Evolutionary conservation across 2,113 vertebrate species (phyloP), one percentile per base, ranked within the genome.

Genomic region (Megaceryle torquata): DNA sequence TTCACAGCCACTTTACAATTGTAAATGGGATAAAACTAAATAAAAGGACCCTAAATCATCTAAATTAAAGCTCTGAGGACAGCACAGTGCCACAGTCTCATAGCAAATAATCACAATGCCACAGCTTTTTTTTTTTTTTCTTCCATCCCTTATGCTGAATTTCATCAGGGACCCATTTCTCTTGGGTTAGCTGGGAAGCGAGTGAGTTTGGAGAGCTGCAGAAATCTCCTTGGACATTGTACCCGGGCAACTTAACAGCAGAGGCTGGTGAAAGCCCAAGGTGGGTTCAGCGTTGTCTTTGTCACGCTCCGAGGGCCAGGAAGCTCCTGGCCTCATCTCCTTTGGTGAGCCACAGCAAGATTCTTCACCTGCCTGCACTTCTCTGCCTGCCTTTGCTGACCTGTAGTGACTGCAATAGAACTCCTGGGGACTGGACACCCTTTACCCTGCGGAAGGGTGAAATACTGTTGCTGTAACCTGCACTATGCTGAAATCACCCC

Each of bases 21-120:
- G 82, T 82, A 87, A 90, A 91, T 82, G 82, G 74, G 77, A 71
- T 77, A 90, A 91, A 95, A 74, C 87, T 54, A 92, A 95, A 91
- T 83, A 81, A 94, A 96, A 89, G 46, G 35, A n/a, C 77, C 35
- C 77, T 96, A 95, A 96, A 96, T 95, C 94, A 95, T 93, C 92
- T 91, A 90, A 94, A 96, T 97, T 87, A 96, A 93, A 95, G 80
- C 89, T 89, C 68, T 29, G 94, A 96, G 85, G 92, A 87, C 82
- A 80, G 77, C 8, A 8, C 77, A 50, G 63, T 80, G 59, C 82
- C 64, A 69, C 46, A 43, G 57, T 28, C 67, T 92, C 92, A 57
- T 6, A 80, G 67, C 33, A 89, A 95, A 68, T 63, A 43, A 65
- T 51, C 31, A 17, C 10, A 63, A 50, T 24, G 31, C 26, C 13